Evolutionary conservation across 2,888 invertebrate species (phyloP).

Genomic region (Aleiodes testaceus): DNA sequence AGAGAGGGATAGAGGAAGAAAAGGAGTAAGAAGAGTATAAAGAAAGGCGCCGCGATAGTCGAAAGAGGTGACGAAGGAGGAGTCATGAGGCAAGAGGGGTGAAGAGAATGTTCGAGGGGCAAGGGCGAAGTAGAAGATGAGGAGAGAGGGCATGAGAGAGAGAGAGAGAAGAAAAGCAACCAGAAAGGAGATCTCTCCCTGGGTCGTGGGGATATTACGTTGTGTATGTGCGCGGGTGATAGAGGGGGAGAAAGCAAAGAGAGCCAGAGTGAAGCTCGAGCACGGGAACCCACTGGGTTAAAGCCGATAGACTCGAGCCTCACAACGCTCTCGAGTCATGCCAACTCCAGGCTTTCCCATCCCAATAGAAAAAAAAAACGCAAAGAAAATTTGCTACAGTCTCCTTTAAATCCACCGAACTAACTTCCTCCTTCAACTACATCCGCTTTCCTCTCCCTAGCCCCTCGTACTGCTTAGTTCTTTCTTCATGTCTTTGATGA

Average conservation of each 20-base stretch:
- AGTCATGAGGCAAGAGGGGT: slow-evolving; percentile 46
- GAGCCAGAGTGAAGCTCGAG: slow-evolving; percentile 11
- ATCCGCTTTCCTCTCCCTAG: slow-evolving; percentile 29
- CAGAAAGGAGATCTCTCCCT: slow-evolving; percentile 32
- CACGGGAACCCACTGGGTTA: slow-evolving; percentile 52
- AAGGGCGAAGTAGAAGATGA: slow-evolving; percentile 39
- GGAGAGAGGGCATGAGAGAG: slow-evolving; percentile 31
- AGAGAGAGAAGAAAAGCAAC: slow-evolving; percentile 1
- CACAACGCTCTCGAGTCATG: slow-evolving; percentile 16
- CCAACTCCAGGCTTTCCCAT: neutral
- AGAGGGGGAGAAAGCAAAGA: slow-evolving; percentile 24
- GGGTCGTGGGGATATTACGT: slow-evolving; percentile 26
- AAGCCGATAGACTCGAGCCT: slow-evolving; percentile 54
- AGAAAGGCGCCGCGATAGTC: slow-evolving; percentile 55
- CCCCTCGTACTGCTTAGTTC: neutral
- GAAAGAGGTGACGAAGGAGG: slow-evolving; percentile 55
- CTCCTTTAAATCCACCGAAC: slow-evolving; percentile 45
- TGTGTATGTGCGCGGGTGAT: slow-evolving; percentile 12
- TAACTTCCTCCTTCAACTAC: slow-evolving; percentile 46
- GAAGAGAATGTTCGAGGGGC: slow-evolving; percentile 37
- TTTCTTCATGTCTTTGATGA: slow-evolving; percentile 20
- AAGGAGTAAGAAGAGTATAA: slow-evolving; percentile 32
- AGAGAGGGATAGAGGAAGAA: slow-evolving; percentile 32
- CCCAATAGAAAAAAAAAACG: slow-evolving; percentile 19
- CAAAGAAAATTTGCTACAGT: slow-evolving; percentile 28